A percentile compares a stretch with the other conserved stretches of the same genome.
phyloP scores from a whole-genome alignment of 2,113 vertebrate species.

The Dicaeum eximium region DNA sequence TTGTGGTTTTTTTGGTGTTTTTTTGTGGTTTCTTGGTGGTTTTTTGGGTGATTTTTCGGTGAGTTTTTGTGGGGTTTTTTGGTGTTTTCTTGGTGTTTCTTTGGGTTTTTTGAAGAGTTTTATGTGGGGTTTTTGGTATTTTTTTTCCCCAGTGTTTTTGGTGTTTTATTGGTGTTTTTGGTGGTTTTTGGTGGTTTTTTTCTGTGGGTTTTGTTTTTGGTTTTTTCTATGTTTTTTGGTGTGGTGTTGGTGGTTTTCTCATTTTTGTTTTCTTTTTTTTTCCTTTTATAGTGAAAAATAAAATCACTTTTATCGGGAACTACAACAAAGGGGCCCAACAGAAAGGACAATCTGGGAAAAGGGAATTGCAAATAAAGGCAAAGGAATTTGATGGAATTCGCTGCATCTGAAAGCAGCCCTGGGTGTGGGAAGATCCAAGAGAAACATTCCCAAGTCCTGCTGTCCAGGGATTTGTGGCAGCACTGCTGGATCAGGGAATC shows the following conservation, averaged over 20 bases:
- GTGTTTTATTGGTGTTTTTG: neutral
- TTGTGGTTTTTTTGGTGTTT: neutral
- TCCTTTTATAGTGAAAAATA: neutral
- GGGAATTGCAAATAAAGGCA: neutral
- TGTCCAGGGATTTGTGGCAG: neutral
- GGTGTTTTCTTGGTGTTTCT: too few relatives aligned
- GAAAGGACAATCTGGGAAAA: neutral
- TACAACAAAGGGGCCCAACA: neutral
- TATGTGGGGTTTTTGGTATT: rapidly evolving
- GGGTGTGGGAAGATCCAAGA: neutral
- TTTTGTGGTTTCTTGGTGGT: neutral
- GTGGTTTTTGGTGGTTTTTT: neutral
- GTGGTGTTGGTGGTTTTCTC: rapidly evolving
- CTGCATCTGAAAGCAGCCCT: neutral
- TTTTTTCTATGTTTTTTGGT: neutral
- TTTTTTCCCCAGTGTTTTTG: neutral
- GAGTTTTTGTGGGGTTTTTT: neutral
- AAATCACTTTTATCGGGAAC: neutral
- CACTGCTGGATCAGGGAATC: neutral
- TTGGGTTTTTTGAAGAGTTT: neutral
- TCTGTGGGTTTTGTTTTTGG: rapidly evolving
- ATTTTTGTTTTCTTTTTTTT: neutral
- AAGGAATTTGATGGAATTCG: neutral
- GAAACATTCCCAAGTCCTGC: neutral
- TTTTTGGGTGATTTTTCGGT: neutral